Percentiles rank a stretch among this genome's conserved stretches.
Conservation (phyloP, 2,113 vertebrate species). For the Oxyura jamaicensis region DNA sequence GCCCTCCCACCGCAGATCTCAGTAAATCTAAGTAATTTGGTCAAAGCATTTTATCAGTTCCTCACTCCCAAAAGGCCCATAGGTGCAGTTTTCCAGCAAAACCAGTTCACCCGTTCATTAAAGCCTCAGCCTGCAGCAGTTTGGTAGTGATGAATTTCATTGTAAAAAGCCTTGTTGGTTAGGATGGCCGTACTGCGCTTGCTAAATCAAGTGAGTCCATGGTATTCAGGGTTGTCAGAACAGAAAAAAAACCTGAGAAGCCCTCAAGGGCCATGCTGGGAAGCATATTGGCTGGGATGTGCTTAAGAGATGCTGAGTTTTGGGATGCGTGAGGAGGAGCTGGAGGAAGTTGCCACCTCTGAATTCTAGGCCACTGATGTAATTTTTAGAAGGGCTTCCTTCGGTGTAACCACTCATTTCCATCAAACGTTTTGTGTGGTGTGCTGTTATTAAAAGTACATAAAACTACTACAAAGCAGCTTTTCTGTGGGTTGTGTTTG, state of each 20-base stretch:
- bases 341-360: not conserved
- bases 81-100: not conserved
- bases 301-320: not conserved
- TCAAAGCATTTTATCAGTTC: not conserved
- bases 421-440: not conserved
- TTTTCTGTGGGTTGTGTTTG: not conserved
- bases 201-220: not conserved
- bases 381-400: not conserved
- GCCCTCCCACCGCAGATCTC: not conserved
- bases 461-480: not conserved
- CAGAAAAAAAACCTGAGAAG: not conserved
- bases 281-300: rapidly evolving
- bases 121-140: not conserved
- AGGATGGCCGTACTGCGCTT: not conserved
- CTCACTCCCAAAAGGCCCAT: not conserved
- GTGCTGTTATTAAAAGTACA: not conserved
- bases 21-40: not conserved
- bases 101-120: not conserved
- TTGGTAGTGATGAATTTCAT: not conserved
- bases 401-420: not conserved
- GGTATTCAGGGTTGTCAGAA: not conserved
- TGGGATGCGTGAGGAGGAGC: not conserved
- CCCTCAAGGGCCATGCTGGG: rapidly evolving
- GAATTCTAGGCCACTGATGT: not conserved
- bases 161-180: not conserved